phyloP scores from a whole-genome alignment of 2,888 invertebrate species.

The Seira ritae region DNA sequence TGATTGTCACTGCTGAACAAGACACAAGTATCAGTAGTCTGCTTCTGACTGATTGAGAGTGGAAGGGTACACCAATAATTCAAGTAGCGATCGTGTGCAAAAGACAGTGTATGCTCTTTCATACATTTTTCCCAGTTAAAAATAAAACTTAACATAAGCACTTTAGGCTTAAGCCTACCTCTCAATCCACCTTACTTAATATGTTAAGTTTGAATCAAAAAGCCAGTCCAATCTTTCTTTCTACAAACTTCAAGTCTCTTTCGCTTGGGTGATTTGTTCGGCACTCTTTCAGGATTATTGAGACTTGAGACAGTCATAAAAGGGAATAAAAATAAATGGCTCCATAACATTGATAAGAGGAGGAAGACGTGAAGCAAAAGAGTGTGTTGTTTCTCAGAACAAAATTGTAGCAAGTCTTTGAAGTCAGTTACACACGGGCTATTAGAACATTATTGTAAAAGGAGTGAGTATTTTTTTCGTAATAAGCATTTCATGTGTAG shows the following conservation, averaged over 20 bases:
- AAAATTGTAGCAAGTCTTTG: constrained; percentile 31
- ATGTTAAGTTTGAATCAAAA: constrained; percentile 43
- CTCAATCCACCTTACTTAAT: constrained; percentile 14
- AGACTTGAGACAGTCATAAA: constrained; percentile 67
- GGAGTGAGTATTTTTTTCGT: background rate
- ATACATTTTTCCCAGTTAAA: background rate
- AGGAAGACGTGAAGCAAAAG: background rate
- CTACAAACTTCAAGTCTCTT: constrained; percentile 60
- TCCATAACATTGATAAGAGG: constrained; percentile 65
- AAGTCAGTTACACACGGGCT: constrained; percentile 20
- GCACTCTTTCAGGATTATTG: constrained; percentile 66
- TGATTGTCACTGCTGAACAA: background rate
- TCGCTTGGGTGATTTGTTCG: constrained; percentile 67
- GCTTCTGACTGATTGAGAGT: constrained; percentile 18
- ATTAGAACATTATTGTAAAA: constrained; percentile 16
- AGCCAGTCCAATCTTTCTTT: constrained; percentile 48
- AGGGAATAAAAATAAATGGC: constrained; percentile 70
- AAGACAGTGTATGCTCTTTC: background rate
- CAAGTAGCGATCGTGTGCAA: constrained; percentile 27
- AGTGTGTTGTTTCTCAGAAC: constrained; percentile 43
- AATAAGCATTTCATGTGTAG: background rate
- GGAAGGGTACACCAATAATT: constrained; percentile 47
- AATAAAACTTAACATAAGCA: background rate
- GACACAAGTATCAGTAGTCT: background rate
- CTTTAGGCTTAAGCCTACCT: background rate